Percentiles rank a stretch among this genome's conserved stretches.
Conservation (phyloP, 30 jellyfish, hydroid and myxozoan species). For the Turritopsis rubra region DNA sequence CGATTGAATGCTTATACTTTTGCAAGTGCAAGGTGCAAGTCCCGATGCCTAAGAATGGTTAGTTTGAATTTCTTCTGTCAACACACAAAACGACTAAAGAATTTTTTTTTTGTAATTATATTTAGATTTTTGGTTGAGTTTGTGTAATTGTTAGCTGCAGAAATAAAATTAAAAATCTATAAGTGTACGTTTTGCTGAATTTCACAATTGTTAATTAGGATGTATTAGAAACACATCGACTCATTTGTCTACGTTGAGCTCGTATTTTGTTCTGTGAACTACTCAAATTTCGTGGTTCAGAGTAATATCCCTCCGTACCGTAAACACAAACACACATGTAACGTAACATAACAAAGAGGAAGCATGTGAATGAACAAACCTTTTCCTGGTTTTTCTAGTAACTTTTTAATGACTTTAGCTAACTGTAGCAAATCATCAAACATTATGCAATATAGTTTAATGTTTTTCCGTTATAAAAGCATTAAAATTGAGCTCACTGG, state of each 20-base stretch:
- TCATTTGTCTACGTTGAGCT: too few species aligned
- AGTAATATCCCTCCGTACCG: background rate
- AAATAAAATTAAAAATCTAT: background rate
- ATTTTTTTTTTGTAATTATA: background rate
- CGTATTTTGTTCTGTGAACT: background rate
- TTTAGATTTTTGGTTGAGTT: background rate
- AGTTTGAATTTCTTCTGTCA: background rate
- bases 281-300: background rate
- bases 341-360: background rate
- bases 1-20: background rate
- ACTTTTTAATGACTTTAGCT: background rate
- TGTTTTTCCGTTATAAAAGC: background rate
- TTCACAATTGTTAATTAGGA: background rate
- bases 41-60: background rate
- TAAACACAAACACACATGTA: too few species aligned
- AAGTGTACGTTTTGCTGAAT: background rate
- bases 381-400: background rate
- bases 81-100: background rate
- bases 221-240: too few species aligned
- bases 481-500: too few species aligned
- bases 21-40: background rate
- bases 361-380: background rate
- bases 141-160: background rate
- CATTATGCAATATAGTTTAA: background rate
- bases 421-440: background rate